Base-by-base conservation (phyloP, 2,888 invertebrate species). In the Smittia aterrima region DNA sequence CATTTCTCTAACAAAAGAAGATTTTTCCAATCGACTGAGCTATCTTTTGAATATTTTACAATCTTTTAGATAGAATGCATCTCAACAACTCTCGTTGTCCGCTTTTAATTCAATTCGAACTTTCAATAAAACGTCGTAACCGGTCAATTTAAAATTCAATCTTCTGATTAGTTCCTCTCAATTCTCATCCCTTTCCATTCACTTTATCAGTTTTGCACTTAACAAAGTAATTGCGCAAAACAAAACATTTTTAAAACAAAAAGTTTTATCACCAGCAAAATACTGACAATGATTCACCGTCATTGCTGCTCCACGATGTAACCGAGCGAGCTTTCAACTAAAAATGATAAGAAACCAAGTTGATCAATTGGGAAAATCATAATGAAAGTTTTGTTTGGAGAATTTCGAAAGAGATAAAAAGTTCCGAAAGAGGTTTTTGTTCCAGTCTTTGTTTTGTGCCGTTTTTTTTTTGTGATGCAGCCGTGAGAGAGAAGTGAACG, bases 321-420 rank as follows among this genome's bases (percentile, higher is more conserved):
- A 91, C 90, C 66, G 90, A 89, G 79, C 89, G 87, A 80, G 90
- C 89, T 83, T 91, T 90, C 85, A 91, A 82, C 91, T 91, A 87
- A 16, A 86, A 87, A 77, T 78, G 82, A 77, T 77, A 77, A 76
- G 64, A 76, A 75, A 40, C 67, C 64, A 38, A 41, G 62, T 41
- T 58, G 25, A 70, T 41, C 1, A 70, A 68, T 16, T n/a, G n/a
- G 68, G n/a, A n/a, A 68, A 68, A 67, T 67, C 38, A 47, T 41
- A 68, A 68, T 24, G 13, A 58, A 22, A 58, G 7, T 58, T 58
- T 20, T 58, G 9, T 22, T 22, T 58, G 24, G 13, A 58, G 24
- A 22, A 13, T 58, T 58, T 20, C 3, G 16, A 58, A 22, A 47
- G n/a, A 47, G 47, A 47, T 6, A 18, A 58, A n/a, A 6, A 53